These are phyloP conservation scores for Riparia riparia DNA, from an alignment of 2,113 vertebrate genomes.

Conservation along the genomic window DNA sequence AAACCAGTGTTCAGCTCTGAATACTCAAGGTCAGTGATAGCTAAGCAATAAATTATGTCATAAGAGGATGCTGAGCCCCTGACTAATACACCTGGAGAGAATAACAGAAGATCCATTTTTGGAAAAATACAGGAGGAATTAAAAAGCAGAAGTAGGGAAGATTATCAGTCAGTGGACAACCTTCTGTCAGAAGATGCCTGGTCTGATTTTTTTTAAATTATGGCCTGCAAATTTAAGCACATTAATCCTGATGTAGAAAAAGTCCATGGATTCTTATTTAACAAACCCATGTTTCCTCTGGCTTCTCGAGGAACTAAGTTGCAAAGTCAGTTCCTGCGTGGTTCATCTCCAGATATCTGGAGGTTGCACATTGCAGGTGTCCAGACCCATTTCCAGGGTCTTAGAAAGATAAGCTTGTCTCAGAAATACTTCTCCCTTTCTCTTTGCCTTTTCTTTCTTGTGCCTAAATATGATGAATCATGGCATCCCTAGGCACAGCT, in stretches of 20 bases:
- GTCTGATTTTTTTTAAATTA: background rate
- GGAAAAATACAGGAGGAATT: background rate
- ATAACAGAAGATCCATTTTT: background rate
- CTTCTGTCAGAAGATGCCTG: background rate
- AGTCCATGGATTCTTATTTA: background rate
- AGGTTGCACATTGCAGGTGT: background rate
- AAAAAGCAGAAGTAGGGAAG: background rate
- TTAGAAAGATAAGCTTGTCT: background rate
- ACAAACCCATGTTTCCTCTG: background rate
- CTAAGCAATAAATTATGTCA: background rate
- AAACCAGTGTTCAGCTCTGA: background rate
- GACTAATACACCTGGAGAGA: background rate
- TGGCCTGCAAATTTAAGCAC: background rate
- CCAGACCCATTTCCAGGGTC: background rate
- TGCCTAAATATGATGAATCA: background rate
- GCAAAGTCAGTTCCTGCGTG: background rate
- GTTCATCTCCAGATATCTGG: background rate
- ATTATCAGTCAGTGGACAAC: background rate
- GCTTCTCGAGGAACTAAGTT: background rate
- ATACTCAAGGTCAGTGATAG: background rate
- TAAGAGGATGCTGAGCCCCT: background rate
- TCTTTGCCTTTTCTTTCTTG: background rate
- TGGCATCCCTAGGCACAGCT: background rate
- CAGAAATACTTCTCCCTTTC: background rate
- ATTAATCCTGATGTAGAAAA: background rate